A percentile compares a stretch with the other conserved stretches of the same genome.
Evolutionary conservation across 1,140 invertebrate genomes (phyloP).

Genomic region (Pachyrhynchus sulphureomaculatus): DNA sequence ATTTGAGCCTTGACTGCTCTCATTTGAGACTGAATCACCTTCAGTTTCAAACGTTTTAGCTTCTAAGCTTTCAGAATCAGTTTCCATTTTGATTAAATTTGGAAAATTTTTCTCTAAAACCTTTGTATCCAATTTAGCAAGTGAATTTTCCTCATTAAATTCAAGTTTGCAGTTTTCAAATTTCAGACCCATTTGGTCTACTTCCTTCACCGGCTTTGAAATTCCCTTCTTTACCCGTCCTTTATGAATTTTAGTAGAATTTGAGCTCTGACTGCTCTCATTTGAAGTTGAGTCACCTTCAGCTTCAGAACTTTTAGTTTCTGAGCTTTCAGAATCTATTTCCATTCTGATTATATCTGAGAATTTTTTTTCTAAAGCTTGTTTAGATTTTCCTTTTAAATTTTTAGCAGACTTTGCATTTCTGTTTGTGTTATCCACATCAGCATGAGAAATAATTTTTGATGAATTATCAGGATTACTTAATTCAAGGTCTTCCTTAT

Average conservation of each 20-base stretch:
- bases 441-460: too few relatives aligned
- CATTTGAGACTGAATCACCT: not conserved
- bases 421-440: not conserved
- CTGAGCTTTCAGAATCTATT: slow-evolving; percentile 17
- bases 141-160: too few relatives aligned
- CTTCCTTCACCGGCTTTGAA: too few relatives aligned
- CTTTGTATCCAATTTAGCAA: too few relatives aligned
- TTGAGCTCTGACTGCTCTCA: not conserved
- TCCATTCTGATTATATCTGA: slow-evolving; percentile 1
- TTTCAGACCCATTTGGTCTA: too few relatives aligned
- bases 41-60: not conserved
- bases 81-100: too few relatives aligned
- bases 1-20: not conserved
- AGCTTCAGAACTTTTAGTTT: not conserved
- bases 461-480: too few relatives aligned
- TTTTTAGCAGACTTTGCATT: slow-evolving; percentile 3
- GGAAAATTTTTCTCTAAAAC: too few relatives aligned
- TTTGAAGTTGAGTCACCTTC: slow-evolving; percentile 23
- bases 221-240: too few relatives aligned
- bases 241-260: too few relatives aligned
- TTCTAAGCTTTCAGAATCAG: not conserved
- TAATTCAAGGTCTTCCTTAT: not conserved
- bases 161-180: too few relatives aligned
- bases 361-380: not conserved
- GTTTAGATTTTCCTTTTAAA: not conserved